Evolutionary conservation across 1,140 invertebrate genomes (phyloP).

Genomic region (Lycorma delicatula): DNA sequence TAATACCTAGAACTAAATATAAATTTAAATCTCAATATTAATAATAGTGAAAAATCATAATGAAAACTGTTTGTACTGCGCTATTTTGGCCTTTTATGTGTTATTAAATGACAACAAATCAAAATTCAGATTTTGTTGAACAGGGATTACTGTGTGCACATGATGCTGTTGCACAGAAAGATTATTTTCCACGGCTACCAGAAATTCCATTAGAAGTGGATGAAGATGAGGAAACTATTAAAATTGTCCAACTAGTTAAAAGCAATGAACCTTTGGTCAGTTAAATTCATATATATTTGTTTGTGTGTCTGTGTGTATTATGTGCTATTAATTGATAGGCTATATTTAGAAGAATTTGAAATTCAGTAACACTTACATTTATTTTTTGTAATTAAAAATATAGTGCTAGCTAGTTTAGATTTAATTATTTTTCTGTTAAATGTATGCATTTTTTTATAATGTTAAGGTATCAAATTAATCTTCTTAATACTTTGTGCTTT

Average conservation of each 20-base stretch:
- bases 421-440: no score
- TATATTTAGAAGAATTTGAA: background rate
- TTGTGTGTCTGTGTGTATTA: background rate
- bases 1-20: no score
- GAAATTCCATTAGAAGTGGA: slow-evolving; percentile 81
- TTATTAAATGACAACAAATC: no score
- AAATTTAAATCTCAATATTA: no score
- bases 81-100: no score
- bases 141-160: slow-evolving; percentile 86
- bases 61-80: no score
- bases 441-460: no score
- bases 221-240: slow-evolving; percentile 90
- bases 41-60: no score
- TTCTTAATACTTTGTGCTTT: no score
- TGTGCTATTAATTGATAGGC: slow-evolving; percentile 1
- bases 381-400: no score
- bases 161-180: slow-evolving; percentile 90
- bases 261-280: slow-evolving; percentile 94
- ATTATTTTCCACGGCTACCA: slow-evolving; percentile 85
- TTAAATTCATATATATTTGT: slow-evolving; percentile 28
- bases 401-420: no score
- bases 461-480: no score
- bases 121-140: slow-evolving; percentile 30
- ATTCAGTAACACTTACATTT: slow-evolving; percentile 8
- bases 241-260: slow-evolving; percentile 94